Conservation (phyloP, 2,888 invertebrate species). For the Cyclophora albipunctata region DNA sequence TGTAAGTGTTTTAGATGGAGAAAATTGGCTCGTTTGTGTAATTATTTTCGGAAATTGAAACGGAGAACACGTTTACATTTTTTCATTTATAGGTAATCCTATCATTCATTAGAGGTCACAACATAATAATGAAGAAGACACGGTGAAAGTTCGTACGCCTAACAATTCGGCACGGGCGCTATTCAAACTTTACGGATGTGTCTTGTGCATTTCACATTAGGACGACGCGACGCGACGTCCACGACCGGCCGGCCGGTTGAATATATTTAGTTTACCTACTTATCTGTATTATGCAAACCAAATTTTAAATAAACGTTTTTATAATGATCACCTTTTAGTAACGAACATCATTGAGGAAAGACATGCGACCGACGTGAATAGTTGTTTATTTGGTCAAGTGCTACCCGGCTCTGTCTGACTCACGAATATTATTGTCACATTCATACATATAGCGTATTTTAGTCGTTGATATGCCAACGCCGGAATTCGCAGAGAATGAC, state of each 20-base stretch:
- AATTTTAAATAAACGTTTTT: no score
- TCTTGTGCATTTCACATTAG: slow-evolving; percentile 3
- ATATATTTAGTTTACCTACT: no score
- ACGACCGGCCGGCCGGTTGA: no score
- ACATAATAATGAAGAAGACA: slow-evolving; percentile 8
- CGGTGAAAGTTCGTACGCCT: slow-evolving; percentile 20
- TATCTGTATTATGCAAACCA: no score
- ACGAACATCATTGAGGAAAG: slow-evolving; percentile 45
- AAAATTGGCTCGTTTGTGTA: no score
- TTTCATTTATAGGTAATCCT: background rate
- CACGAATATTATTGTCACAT: slow-evolving; percentile 67
- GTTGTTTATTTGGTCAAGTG: slow-evolving; percentile 71
- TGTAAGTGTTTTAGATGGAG: no score
- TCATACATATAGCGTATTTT: slow-evolving; percentile 57
- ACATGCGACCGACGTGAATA: slow-evolving; percentile 45
- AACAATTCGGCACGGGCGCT: slow-evolving; percentile 19
- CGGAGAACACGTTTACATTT: background rate
- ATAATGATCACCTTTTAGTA: no score
- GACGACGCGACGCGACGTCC: no score
- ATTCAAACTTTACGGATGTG: slow-evolving; percentile 18
- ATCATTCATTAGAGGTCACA: background rate
- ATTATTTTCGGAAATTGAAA: background rate
- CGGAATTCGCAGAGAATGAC: slow-evolving; percentile 61
- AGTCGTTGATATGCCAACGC: slow-evolving; percentile 56
- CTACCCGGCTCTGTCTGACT: slow-evolving; percentile 47